Conservation (phyloP, 2,888 invertebrate species). For the Drosophila leonis region DNA sequence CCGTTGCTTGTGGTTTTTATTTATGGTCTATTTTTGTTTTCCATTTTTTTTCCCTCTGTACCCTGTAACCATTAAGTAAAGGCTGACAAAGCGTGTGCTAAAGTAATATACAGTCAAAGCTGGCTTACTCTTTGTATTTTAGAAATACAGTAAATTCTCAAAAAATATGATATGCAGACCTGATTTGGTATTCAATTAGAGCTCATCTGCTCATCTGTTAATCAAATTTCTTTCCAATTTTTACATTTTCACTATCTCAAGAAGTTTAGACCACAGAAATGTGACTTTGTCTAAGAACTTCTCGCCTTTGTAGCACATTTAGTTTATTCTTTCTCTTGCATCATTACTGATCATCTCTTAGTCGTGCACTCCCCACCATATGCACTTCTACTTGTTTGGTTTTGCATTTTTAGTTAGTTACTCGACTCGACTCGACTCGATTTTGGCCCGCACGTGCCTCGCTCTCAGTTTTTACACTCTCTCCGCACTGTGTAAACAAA, state of each 20-base stretch:
- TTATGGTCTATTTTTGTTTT: constrained; percentile 76
- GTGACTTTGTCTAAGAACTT: background rate
- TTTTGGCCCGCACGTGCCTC: constrained; percentile 27
- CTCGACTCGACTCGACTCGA: constrained; percentile 47
- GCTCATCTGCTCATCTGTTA: too few species aligned
- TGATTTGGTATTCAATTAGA: too few species aligned
- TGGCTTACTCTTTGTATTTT: background rate
- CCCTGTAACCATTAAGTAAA: constrained; percentile 10
- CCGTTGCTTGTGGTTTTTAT: constrained; percentile 69
- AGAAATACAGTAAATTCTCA: too few species aligned
- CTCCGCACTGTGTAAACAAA: constrained; percentile 64
- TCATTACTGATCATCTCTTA: background rate
- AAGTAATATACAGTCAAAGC: background rate
- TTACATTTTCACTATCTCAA: background rate
- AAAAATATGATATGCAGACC: too few species aligned
- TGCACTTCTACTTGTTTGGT: constrained; percentile 36
- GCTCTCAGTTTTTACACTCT: constrained; percentile 10
- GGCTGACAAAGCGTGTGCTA: constrained; percentile 5
- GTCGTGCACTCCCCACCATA: background rate
- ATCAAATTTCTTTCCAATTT: background rate
- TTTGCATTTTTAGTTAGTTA: constrained; percentile 70
- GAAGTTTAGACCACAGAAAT: background rate
- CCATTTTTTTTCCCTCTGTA: constrained; percentile 2
- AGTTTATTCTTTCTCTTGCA: background rate
- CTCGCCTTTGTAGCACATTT: background rate